Base-by-base conservation (phyloP, 1,140 invertebrate genomes). In the Aphis gossypii region DNA sequence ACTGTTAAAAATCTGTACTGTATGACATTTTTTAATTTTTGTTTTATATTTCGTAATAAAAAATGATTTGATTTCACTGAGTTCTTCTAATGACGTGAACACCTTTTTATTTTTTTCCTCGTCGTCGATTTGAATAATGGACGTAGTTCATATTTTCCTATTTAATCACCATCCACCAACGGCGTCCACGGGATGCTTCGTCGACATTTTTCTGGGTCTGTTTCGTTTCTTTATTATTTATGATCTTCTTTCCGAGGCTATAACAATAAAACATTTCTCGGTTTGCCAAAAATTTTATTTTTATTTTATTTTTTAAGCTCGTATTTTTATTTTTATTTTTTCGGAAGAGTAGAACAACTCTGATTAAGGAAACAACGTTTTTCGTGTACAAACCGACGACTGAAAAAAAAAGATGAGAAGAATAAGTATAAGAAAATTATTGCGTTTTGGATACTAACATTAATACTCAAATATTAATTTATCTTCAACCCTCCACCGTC, bases 201-300 rank as follows among this genome's bases (percentile, higher is more conserved):
- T 89, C 51, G 48, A 56, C 48, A 56, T 56, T 89, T 89, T 89
- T 89, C 88, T 54, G 88, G n/a, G 88, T 56, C 35, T 89, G 88
- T 56, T 89, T 89, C 88, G 88, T 89, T 54, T 89, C 48, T 89
- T 54, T 89, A 56, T 89, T 89, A 89, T 89, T 89, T 89, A 89
- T 54, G 51, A 89, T 89, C 48, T 89, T 25, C 88, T 51, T 51
- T 89, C 51, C 88, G 35, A 89, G 88, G 48, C 48, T 89, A 89
- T 89, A 89, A 89, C 88, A 89, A 89, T 89, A 89, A 89, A 89
- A 89, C 88, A 89, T 54, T 89, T 56, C 88, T 89, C n/a, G 88
- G 88, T 56, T 89, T 56, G 23, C 51, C 51, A 35, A 89, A 23
- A 89, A 51, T 25, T 51, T 35, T 51, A 68, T 68, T 88, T 88